Evolutionary conservation across 2,797 vertebrate genomes (phyloP), one percentile per base, ranked within the genome.

Genomic region (Sternotherus odoratus): DNA sequence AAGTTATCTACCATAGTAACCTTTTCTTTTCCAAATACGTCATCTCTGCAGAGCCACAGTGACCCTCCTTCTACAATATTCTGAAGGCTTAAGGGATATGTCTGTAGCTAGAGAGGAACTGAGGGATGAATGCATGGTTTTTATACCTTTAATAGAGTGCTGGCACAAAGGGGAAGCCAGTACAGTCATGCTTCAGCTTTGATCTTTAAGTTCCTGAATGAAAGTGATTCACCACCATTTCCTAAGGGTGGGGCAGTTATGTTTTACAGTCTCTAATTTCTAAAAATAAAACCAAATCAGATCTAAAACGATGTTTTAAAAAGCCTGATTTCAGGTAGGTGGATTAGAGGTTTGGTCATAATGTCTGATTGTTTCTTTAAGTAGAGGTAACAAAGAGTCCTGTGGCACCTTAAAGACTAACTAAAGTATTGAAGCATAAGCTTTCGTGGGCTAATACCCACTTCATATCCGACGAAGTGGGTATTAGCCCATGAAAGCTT

Each of bases 221-320:
- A 49, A 26, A 88, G n/a, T 46, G 86, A 95, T 96, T 95, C 2
- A 91, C n/a, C 50, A 50, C 2, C 10, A 30, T 82, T 57, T n/a
- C 1, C 16, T 74, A 39, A 60, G 83, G 89, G 85, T 3, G 43
- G 87, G 50, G 88, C 74, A 83, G 36, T 46, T 50, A 39, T 74
- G 87, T 75, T 36, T 93, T 92, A 26, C 24, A 46, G 43, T 74
- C 88, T 79, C 69, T 80, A 13, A 24, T 82, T 92, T 77, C 83
- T 96, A 93, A 90, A 93, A 92, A 91, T 95, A 93, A 85, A 89
- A 66, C 43, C 0, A 2, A 95, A 28, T 23, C 19, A 82, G 77
- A 79, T 84, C 26, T 91, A 36, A 86, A 92, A 51, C 77, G 87
- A 46, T 56, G 43, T 33, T 72, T 82, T 23, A 63, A 77, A 75